Conservation (phyloP, 92 coral and sea anemone genomes). For the Siderastrea radians region DNA sequence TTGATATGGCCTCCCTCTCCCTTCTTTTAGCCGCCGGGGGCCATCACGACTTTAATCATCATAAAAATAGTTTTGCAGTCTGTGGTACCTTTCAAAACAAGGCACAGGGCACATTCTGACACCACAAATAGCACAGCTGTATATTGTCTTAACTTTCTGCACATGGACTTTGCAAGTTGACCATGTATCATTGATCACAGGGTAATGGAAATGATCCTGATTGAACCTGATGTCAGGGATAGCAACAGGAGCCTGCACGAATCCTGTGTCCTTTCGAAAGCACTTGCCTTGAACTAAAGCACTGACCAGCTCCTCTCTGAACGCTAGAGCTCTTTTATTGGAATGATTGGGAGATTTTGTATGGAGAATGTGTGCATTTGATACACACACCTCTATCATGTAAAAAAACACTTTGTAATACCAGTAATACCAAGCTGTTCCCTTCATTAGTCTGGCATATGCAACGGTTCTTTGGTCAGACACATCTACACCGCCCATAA, state of each 20-base stretch:
- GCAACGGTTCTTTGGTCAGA: conserved; percentile 24
- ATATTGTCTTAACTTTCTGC: conserved; percentile 39
- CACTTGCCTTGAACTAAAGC: conserved; percentile 39
- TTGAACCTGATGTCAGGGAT: conserved; percentile 38
- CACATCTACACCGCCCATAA: conserved; percentile 25
- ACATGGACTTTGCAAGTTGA: conserved; percentile 61
- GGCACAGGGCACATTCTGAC: conserved; percentile 50
- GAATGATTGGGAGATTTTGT: conserved; percentile 32
- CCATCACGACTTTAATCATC: conserved; percentile 41
- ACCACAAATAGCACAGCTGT: conserved; percentile 62
- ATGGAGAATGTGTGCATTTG: conserved; percentile 51
- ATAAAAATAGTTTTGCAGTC: conserved; percentile 35
- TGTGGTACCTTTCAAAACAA: conserved; percentile 47
- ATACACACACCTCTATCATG: conserved; percentile 27
- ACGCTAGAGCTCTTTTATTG: conserved; percentile 23
- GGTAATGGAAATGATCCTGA: conserved; percentile 38
- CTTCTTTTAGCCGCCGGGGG: conserved; percentile 16
- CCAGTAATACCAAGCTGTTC: conserved; percentile 33
- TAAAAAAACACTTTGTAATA: conserved; percentile 23
- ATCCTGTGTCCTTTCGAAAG: conserved; percentile 23
- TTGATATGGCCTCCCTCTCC: conserved; percentile 38
- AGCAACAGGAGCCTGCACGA: conserved; percentile 23
- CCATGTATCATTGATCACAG: conserved; percentile 36
- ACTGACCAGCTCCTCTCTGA: conserved; percentile 35
- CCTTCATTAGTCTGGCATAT: conserved; percentile 24